Percentiles rank a stretch among this genome's conserved stretches.
phyloP scores from a whole-genome alignment of 2,888 invertebrate species.

The Ormyrus rosae region DNA sequence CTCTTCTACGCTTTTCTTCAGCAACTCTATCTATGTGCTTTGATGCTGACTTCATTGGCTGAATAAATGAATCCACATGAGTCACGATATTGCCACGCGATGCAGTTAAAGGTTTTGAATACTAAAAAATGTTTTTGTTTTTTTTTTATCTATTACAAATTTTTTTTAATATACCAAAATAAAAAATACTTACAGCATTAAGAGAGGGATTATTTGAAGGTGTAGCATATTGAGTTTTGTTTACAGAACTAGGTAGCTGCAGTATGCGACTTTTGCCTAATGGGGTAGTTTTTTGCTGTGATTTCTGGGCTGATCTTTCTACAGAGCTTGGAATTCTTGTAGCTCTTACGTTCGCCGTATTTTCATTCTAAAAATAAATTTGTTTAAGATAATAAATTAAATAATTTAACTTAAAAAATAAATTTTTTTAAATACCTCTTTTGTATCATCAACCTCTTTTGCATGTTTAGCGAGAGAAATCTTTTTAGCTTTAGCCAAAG shows the following conservation, averaged over 20 bases:
- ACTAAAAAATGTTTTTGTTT: slow-evolving; percentile 58
- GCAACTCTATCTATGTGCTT: slow-evolving; percentile 67
- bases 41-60: slow-evolving; percentile 67
- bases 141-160: not conserved
- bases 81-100: slow-evolving; percentile 71
- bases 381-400: not conserved
- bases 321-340: slow-evolving; percentile 20
- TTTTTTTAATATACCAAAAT: slow-evolving; percentile 1
- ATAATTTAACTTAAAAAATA: slow-evolving; percentile 17
- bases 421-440: slow-evolving; percentile 66
- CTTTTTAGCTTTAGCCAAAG: slow-evolving; percentile 69
- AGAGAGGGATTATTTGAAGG: slow-evolving; percentile 63
- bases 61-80: slow-evolving; percentile 64
- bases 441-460: slow-evolving; percentile 66
- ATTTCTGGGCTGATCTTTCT: slow-evolving; percentile 63
- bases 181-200: slow-evolving; percentile 57
- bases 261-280: slow-evolving; percentile 64
- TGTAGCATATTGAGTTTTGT: slow-evolving; percentile 65
- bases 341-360: slow-evolving; percentile 52
- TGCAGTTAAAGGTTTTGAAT: slow-evolving; percentile 71
- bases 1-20: slow-evolving; percentile 70
- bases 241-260: slow-evolving; percentile 66
- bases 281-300: slow-evolving; percentile 67
- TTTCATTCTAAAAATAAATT: slow-evolving; percentile 64
- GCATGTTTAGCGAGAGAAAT: slow-evolving; percentile 67